These are phyloP conservation scores for Sycophila texana DNA, from an alignment of 2,888 invertebrate genomes.

Conservation along the genomic window DNA sequence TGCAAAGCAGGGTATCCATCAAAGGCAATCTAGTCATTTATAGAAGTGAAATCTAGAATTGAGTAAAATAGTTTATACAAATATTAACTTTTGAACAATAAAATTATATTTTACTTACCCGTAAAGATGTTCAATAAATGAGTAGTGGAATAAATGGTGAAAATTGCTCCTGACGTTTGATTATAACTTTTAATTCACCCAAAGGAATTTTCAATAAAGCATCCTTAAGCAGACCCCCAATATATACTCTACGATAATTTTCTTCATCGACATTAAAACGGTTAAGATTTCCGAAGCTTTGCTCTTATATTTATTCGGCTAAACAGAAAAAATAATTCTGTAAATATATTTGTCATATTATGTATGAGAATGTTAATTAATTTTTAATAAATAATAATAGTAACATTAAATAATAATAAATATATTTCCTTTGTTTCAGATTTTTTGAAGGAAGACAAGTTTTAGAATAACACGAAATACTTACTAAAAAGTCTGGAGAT, in stretches of 20 bases:
- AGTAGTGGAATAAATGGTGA: slow-evolving; percentile 86
- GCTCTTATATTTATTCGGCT: slow-evolving; percentile 77
- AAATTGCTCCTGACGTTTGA: slow-evolving; percentile 82
- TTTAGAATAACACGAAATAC: too few relatives aligned
- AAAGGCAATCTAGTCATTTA: slow-evolving; percentile 84
- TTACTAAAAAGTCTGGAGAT: too few relatives aligned
- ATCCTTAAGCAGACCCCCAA: not conserved
- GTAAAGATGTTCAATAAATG: slow-evolving; percentile 83
- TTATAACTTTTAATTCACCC: slow-evolving; percentile 79
- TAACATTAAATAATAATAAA: too few relatives aligned
- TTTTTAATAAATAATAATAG: too few relatives aligned
- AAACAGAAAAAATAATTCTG: not conserved
- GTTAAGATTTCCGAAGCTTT: slow-evolving; percentile 79
- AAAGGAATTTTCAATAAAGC: slow-evolving; percentile 74
- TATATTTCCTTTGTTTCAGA: too few relatives aligned
- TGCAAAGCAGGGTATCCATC: slow-evolving; percentile 84
- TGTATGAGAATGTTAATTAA: too few relatives aligned
- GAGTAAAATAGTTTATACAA: not conserved
- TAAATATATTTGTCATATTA: too few relatives aligned
- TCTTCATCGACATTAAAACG: slow-evolving; percentile 74
- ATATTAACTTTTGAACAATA: not conserved
- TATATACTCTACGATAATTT: slow-evolving; percentile 19
- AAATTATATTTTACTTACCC: slow-evolving; percentile 72
- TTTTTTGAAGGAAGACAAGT: too few relatives aligned
- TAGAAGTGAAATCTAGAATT: slow-evolving; percentile 80